Conservation (phyloP, 2,888 invertebrate genomes). For the Mythimna albipuncta region DNA sequence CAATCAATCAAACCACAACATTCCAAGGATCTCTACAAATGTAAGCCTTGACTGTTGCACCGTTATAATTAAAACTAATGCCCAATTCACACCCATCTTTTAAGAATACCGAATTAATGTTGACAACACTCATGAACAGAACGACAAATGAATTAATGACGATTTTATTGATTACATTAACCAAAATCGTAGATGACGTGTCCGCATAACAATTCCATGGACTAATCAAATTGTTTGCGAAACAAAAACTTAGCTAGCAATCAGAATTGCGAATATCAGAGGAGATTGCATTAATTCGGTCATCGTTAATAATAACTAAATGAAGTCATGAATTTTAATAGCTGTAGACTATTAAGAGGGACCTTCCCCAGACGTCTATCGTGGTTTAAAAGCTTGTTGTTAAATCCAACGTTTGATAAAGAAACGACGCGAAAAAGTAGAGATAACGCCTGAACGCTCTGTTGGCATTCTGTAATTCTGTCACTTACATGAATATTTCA, state of each 20-base stretch:
- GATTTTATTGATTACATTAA: slow-evolving; percentile 40
- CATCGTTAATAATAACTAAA: slow-evolving; percentile 35
- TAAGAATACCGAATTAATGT: slow-evolving; percentile 22
- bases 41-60: slow-evolving; percentile 1
- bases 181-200: slow-evolving; percentile 52
- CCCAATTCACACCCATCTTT: slow-evolving; percentile 1
- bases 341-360: not conserved
- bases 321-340: slow-evolving; percentile 47
- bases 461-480: too few relatives aligned
- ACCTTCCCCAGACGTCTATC: too few relatives aligned
- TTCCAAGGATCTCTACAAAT: not conserved
- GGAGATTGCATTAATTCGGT: slow-evolving; percentile 19
- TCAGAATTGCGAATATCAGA: slow-evolving; percentile 43
- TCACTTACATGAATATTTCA: too few relatives aligned
- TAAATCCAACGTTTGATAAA: too few relatives aligned
- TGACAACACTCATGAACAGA: slow-evolving; percentile 15
- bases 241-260: slow-evolving; percentile 35
- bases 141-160: slow-evolving; percentile 27
- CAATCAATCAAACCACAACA: too few relatives aligned
- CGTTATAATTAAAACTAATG: not conserved
- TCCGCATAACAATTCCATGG: slow-evolving; percentile 28
- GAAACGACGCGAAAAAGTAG: too few relatives aligned
- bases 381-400: too few relatives aligned
- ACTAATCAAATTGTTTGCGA: slow-evolving; percentile 58
- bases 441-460: too few relatives aligned